Conservation (phyloP, 2,113 vertebrate species). For the Channa argus region DNA sequence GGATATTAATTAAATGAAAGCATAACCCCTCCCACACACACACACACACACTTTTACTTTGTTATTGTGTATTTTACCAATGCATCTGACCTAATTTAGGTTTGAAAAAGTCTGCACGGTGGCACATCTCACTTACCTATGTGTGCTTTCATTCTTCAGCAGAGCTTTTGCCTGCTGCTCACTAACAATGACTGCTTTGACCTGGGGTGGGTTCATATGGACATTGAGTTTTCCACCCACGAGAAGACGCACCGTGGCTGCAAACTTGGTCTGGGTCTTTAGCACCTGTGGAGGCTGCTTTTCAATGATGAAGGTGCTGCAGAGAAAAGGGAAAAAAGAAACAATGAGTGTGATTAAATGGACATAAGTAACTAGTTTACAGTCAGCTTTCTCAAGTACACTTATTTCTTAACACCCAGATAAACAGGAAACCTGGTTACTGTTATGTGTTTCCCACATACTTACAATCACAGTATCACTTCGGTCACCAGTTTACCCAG, state of each 20-base stretch:
- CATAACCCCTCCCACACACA: no score
- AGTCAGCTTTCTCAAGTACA: no score
- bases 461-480: no score
- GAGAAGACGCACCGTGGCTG: constrained; percentile 92
- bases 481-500: no score
- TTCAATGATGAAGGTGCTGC: constrained; percentile 97
- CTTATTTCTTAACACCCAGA: no score
- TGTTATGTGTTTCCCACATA: no score
- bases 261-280: constrained; percentile 97
- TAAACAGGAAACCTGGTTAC: no score
- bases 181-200: constrained; percentile 96
- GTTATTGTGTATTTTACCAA: background rate
- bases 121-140: constrained; percentile 81
- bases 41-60: background rate
- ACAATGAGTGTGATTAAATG: background rate
- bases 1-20: no score
- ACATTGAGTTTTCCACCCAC: constrained; percentile 96
- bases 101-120: background rate
- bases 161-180: constrained; percentile 94
- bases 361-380: no score
- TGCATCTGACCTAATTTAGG: background rate
- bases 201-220: constrained; percentile 96
- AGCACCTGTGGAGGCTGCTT: constrained; percentile 97
- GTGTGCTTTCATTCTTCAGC: constrained; percentile 90
- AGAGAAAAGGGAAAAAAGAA: background rate